These are phyloP conservation scores for Mesopsocus fuscifrons DNA, from an alignment of 2,888 invertebrate species.

Conservation along the genomic window DNA sequence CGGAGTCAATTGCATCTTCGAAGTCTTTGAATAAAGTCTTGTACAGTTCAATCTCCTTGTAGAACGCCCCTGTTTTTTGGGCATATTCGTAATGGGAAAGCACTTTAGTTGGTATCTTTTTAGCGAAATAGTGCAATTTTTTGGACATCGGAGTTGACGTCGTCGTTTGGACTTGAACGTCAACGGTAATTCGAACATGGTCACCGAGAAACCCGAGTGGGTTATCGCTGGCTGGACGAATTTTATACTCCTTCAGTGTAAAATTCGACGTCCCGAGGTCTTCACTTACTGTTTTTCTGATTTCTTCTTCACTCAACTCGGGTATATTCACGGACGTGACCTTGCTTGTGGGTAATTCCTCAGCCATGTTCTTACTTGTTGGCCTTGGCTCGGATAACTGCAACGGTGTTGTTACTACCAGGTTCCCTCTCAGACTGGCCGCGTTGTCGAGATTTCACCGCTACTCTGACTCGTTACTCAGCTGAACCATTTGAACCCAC, in stretches of 20 bases:
- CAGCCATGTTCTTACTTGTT: too few species aligned
- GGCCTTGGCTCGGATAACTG: too few species aligned
- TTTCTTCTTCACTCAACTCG: too few species aligned
- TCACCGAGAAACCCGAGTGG: constrained; percentile 5
- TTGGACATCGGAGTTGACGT: too few species aligned
- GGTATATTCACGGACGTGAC: too few species aligned
- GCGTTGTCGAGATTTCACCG: too few species aligned
- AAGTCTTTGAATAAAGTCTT: constrained; percentile 2
- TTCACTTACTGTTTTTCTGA: not conserved
- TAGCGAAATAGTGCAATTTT: not conserved
- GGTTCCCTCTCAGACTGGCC: too few species aligned
- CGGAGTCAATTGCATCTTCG: not conserved
- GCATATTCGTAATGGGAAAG: constrained; percentile 3
- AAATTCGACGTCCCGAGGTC: not conserved
- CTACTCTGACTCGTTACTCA: too few species aligned
- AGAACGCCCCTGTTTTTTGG: constrained; percentile 3
- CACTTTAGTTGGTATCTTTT: constrained; percentile 6
- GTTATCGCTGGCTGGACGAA: constrained; percentile 1
- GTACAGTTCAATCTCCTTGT: constrained; percentile 6
- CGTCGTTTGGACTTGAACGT: not conserved
- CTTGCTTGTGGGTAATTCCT: too few species aligned
- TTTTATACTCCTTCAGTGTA: not conserved
- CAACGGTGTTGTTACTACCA: too few species aligned
- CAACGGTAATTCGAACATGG: not conserved
- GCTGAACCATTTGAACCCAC: too few species aligned